Base-by-base conservation (phyloP, 37 sponge, comb jelly and placozoan genomes). In the Ianthella basta region DNA sequence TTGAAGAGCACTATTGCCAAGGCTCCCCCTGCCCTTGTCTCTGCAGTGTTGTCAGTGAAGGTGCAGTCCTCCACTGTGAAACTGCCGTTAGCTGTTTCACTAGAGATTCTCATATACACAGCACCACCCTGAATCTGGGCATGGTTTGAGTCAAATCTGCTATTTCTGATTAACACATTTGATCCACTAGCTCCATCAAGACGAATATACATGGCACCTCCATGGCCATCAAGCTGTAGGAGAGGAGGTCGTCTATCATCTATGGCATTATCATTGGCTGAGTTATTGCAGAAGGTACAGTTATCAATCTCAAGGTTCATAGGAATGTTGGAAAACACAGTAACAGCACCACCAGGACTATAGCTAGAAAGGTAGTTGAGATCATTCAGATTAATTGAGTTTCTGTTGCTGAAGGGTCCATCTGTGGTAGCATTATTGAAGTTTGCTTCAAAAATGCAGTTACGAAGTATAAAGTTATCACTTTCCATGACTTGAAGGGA, bases 51-150 rank as follows among this genome's bases (percentile, higher is more conserved):
- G 29, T 80, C 63, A 35, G 23, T 33, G 67, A 93, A 93, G 4
- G 19, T 39, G 37, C 64, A 79, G 68, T 87, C 85, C 15, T 38
- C 56, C 0, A 93, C 53, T 29, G 32, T 13, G 23, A 93, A 39
- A 1, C 4, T 61, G 53, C 74, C 90, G 18, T 55, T 23, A n/a
- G 50, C 35, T 18, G 83, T 59, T 18, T 38, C 37, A 29, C 84
- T 77, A 0, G 94, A 90, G 8, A 86, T 50, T 10, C 83, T 87
- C 4, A 93, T n/a, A 56, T 90, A 93, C 10, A 93, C 56, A 4
- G 83, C 91, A 16, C 88, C 94, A 33, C 94, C 94, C 25, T 93
- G 91, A 21, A 90, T 70, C 38, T 87, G 53, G 14, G 94, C 94
- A 2, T 33, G 0, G 41, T 93, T 93, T 44, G 66, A 29, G 8